Conservation (phyloP, 2,113 vertebrate species). For the Furnarius figulus region DNA sequence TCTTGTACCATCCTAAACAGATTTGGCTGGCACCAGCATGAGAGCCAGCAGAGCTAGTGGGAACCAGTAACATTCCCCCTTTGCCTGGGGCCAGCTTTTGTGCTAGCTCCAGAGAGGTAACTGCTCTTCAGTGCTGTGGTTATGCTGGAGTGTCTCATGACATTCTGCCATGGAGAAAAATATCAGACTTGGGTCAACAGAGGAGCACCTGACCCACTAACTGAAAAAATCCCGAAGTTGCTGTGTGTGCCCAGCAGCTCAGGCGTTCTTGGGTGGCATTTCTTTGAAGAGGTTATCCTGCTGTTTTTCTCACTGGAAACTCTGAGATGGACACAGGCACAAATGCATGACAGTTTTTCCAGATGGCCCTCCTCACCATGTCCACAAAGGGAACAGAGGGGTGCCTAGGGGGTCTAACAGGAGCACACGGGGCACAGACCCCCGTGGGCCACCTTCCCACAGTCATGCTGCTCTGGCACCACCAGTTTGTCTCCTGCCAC, state of each 20-base stretch:
- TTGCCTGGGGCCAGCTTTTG: background rate
- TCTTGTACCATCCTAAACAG: background rate
- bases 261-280: background rate
- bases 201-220: background rate
- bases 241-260: background rate
- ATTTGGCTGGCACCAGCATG: background rate
- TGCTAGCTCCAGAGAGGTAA: background rate
- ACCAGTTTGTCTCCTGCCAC: background rate
- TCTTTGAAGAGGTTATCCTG: background rate
- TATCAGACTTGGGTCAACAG: background rate
- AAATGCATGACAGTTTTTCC: background rate
- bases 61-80: background rate
- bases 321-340: background rate
- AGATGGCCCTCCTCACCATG: fast-evolving
- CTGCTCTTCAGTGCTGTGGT: background rate
- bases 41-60: background rate
- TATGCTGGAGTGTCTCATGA: background rate
- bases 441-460: fast-evolving
- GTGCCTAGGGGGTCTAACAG: background rate
- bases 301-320: background rate
- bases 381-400: background rate
- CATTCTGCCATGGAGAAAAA: background rate
- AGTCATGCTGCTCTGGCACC: fast-evolving
- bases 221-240: background rate
- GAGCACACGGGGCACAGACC: fast-evolving